Conservation (phyloP, 1,140 invertebrate genomes). For the Habropoda laboriosa region DNA sequence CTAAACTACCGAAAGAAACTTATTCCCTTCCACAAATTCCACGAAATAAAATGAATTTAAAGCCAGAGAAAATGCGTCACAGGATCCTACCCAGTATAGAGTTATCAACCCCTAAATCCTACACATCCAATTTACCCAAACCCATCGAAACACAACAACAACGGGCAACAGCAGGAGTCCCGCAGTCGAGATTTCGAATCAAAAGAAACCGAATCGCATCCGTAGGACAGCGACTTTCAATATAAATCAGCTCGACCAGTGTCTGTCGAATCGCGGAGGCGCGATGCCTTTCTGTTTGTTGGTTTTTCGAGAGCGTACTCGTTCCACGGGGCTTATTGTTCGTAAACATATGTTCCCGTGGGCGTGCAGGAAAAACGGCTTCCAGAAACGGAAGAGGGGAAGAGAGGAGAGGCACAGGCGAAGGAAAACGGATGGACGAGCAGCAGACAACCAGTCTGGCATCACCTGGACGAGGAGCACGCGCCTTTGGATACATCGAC, state of each 20-base stretch:
- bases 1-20: no score
- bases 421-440: conserved; percentile 53
- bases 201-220: background rate
- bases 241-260: conserved; percentile 19
- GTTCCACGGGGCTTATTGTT: conserved; percentile 53
- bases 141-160: no score
- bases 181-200: background rate
- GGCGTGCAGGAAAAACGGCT: conserved; percentile 20
- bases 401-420: background rate
- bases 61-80: no score
- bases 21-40: no score
- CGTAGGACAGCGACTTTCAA: background rate
- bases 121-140: background rate
- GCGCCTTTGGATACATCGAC: conserved; percentile 43
- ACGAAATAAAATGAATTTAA: no score
- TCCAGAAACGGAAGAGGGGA: conserved; percentile 7
- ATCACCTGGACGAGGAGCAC: conserved; percentile 71
- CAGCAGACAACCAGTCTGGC: conserved; percentile 48
- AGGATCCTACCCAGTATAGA: no score
- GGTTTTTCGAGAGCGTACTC: conserved; percentile 58
- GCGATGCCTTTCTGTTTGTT: conserved; percentile 58
- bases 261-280: conserved; percentile 50
- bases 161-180: background rate
- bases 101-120: no score
- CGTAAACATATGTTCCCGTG: conserved; percentile 70